A percentile compares a stretch with the other conserved stretches of the same genome.
Conservation (phyloP, 92 coral and sea anemone genomes). For the Actinostola sp. region DNA sequence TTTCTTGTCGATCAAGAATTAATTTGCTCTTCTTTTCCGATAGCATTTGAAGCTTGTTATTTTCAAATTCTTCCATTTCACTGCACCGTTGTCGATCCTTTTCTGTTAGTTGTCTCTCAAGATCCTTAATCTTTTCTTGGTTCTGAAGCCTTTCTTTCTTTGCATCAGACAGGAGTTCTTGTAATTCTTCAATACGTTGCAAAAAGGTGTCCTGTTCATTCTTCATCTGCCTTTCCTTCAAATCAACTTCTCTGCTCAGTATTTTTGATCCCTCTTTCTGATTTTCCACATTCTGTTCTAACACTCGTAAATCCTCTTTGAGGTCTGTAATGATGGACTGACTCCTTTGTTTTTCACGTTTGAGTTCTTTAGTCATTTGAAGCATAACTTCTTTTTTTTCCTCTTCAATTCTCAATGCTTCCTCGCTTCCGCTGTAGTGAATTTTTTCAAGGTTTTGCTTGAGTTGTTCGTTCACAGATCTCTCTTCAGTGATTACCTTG, state of each 20-base stretch:
- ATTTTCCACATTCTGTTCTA: constrained; percentile 35
- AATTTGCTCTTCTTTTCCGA: constrained; percentile 23
- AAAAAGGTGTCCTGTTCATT: constrained; percentile 52
- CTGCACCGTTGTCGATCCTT: constrained; percentile 18
- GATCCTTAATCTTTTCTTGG: constrained; percentile 29
- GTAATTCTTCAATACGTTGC: constrained; percentile 63
- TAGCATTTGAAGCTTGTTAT: constrained; percentile 8
- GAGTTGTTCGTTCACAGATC: constrained; percentile 43
- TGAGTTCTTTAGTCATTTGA: constrained; percentile 47
- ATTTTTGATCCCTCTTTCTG: constrained; percentile 37
- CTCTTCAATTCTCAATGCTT: constrained; percentile 36
- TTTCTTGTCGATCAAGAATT: constrained; percentile 40
- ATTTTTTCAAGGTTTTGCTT: constrained; percentile 27
- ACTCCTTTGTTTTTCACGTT: constrained; percentile 52
- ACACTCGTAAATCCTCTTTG: constrained; percentile 44
- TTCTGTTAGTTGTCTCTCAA: constrained; percentile 31
- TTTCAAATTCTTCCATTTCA: constrained; percentile 42
- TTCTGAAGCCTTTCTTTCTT: constrained; percentile 16
- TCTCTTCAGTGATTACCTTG: constrained; percentile 32
- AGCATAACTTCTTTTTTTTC: constrained; percentile 41
- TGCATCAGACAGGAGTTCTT: constrained; percentile 26
- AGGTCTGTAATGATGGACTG: constrained; percentile 48
- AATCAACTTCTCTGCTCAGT: constrained; percentile 36
- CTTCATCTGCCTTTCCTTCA: constrained; percentile 37
- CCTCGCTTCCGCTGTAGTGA: constrained; percentile 29